phyloP scores from a whole-genome alignment of 2,888 invertebrate species.

The Sminthurinus aureus region DNA sequence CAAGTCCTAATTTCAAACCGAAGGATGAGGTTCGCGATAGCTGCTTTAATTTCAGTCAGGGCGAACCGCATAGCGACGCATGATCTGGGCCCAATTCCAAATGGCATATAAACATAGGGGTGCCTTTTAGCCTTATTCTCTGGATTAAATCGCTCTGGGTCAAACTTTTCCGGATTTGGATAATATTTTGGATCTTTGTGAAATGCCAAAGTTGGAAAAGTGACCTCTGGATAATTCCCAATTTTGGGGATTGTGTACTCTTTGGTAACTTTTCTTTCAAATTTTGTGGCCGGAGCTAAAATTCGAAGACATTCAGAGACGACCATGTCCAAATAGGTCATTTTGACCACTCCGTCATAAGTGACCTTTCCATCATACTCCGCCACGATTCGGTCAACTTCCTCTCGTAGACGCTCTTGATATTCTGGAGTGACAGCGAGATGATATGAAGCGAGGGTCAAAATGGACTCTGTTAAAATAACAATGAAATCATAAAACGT shows the following conservation, averaged over 20 bases:
- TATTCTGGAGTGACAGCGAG: slow-evolving; percentile 9
- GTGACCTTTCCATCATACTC: slow-evolving; percentile 22
- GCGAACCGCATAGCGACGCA: slow-evolving; percentile 63
- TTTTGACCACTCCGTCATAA: slow-evolving; percentile 22
- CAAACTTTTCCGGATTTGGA: slow-evolving; percentile 69
- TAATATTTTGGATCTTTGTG: slow-evolving; percentile 71
- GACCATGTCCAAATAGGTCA: slow-evolving; percentile 40
- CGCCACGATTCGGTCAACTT: slow-evolving; percentile 8
- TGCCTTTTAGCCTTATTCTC: slow-evolving; percentile 62
- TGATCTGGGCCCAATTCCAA: slow-evolving; percentile 65
- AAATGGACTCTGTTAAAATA: background rate
- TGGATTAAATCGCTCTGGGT: slow-evolving; percentile 66
- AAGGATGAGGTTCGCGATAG: slow-evolving; percentile 44
- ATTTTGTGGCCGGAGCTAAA: slow-evolving; percentile 64
- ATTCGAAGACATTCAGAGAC: slow-evolving; percentile 64
- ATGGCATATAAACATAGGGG: slow-evolving; percentile 64
- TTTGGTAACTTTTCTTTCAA: slow-evolving; percentile 61
- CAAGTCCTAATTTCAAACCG: slow-evolving; percentile 48
- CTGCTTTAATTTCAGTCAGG: slow-evolving; percentile 50
- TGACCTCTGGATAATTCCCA: slow-evolving; percentile 62
- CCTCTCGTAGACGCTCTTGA: slow-evolving; percentile 34
- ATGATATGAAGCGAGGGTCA: background rate
- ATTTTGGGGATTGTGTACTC: slow-evolving; percentile 64
- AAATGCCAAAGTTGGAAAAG: slow-evolving; percentile 67
- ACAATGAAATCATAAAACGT: too few relatives aligned